Base-by-base conservation (phyloP, 1,140 invertebrate species). In the Eupristina koningsbergeri region DNA sequence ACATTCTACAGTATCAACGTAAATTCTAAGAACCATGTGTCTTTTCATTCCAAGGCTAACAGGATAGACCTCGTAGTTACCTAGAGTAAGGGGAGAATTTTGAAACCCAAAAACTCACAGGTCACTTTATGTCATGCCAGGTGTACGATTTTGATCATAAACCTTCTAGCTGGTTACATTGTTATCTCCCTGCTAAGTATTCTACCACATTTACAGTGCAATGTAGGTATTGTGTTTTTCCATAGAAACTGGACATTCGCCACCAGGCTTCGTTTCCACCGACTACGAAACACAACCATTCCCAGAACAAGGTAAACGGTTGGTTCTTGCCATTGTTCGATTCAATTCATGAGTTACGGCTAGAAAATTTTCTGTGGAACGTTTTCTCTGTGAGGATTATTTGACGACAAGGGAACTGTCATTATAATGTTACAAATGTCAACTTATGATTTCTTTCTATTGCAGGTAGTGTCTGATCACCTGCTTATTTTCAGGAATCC, bases 151-250 rank as follows among this genome's bases (percentile, higher is more conserved):
- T 84, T 77, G 85, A 78, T 86, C 85, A 86, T 88, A 89, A 89
- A 89, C 83, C 87, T 80, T 78, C 74, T 86, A 87, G 88, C 88
- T 88, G 88, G 87, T 89, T 87, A 87, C 86, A 90, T 90, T 91
- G 89, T 89, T 89, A 88, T 86, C 80, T 79, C 67, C 87, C 85
- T 84, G 76, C 88, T 88, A 88, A 89, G 83, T 86, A 87, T 74
- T 78, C 75, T 45, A 84, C 80, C 82, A 73, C 61, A 79, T 76
- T 85, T 34, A 41, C 58, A 64, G n/a, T 9, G 39, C 17, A 36
- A 0, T 76, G 58, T 53, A 69, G 41, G 58, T 58, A 58, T 81
- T 81, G 69, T 81, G 17, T 61, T 81, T 80, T 81, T 81, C 80
- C 31, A 64, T 64, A 50, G 73, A 82, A 82, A 76, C 80, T 75